Conservation (phyloP, 2,797 vertebrate genomes). For the Gymnodraco acuticeps region DNA sequence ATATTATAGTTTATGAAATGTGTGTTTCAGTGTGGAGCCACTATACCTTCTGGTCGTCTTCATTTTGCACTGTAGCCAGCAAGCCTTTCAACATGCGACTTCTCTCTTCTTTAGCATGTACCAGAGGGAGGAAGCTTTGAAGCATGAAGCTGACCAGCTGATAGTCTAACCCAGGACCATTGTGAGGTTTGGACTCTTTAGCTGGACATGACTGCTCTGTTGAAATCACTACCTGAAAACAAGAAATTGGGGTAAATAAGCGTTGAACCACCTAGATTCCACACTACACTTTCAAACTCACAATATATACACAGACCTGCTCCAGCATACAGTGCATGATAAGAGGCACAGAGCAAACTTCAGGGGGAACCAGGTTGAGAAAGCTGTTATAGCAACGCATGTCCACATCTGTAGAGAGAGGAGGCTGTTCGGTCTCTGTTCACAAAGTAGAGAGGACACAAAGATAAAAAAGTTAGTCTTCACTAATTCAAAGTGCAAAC, state of each 20-base stretch:
- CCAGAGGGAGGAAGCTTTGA: conserved; percentile 84
- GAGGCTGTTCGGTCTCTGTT: conserved; percentile 40
- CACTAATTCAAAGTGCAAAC: neutral
- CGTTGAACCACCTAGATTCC: neutral
- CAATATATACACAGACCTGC: conserved; percentile 83
- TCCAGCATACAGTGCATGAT: conserved; percentile 92
- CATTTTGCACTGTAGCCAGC: conserved; percentile 25
- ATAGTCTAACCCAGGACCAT: conserved; percentile 62
- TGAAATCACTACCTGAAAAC: conserved; percentile 84
- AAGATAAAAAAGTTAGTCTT: neutral
- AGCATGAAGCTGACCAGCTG: conserved; percentile 81
- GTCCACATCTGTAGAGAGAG: conserved; percentile 79
- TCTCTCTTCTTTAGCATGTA: conserved; percentile 81
- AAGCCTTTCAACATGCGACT: conserved; percentile 46
- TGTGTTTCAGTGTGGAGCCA: neutral
- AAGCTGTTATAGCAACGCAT: conserved; percentile 90
- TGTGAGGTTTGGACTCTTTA: conserved; percentile 52
- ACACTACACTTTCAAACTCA: conserved; percentile 12
- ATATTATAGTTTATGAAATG: no score
- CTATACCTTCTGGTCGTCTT: conserved; percentile 63
- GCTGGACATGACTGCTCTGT: conserved; percentile 67
- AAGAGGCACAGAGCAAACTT: conserved; percentile 88
- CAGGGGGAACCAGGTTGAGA: conserved; percentile 87
- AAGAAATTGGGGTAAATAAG: neutral
- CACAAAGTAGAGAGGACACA: conserved; percentile 4